Base-by-base conservation (phyloP, 2,888 invertebrate genomes). In the Rhagophthalmus giganteus region DNA sequence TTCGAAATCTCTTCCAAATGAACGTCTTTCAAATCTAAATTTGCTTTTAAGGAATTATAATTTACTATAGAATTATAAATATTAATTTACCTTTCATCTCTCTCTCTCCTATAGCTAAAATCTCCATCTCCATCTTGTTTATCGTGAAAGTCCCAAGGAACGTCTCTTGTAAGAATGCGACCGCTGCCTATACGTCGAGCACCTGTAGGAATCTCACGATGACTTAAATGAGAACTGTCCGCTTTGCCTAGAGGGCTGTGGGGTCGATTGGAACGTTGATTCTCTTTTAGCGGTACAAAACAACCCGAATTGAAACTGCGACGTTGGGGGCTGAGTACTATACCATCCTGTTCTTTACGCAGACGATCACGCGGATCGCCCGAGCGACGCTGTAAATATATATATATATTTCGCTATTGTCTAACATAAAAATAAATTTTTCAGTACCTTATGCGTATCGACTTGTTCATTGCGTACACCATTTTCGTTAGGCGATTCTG, bases 221-320 rank as follows among this genome's bases (percentile, higher is more conserved):
- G 76, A 7, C 37, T 40, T 9, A 53, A 32, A 11, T 54, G 55
- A 30, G 59, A 51, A 31, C 59, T 52, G 24, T 59, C 56, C 8
- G 44, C 4, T 11, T 47, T 52, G 8, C 58, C 58, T 46, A 65
- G 11, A 33, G 54, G 60, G 39, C 56, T 64, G 58, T 54, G 62
- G 59, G 55, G 60, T 62, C 72, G 74, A 56, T 71, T 69, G 47
- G 54, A 51, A 24, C 46, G 59, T 28, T 47, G 51, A 9, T 32
- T 46, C 45, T 74, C 74, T 44, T 77, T 77, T 20, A 80, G 80
- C 8, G 83, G 82, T 45, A 90, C 90, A 61, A 88, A 90, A 76
- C 93, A 93, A 46, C 92, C 92, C 8, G 89, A 87, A 64, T 88
- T 90, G 77, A 92, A 92, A 65, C 88, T 90, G 58, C 90, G 82